phyloP scores from a whole-genome alignment of 2,888 invertebrate genomes.

The Ectemnius cavifrons region DNA sequence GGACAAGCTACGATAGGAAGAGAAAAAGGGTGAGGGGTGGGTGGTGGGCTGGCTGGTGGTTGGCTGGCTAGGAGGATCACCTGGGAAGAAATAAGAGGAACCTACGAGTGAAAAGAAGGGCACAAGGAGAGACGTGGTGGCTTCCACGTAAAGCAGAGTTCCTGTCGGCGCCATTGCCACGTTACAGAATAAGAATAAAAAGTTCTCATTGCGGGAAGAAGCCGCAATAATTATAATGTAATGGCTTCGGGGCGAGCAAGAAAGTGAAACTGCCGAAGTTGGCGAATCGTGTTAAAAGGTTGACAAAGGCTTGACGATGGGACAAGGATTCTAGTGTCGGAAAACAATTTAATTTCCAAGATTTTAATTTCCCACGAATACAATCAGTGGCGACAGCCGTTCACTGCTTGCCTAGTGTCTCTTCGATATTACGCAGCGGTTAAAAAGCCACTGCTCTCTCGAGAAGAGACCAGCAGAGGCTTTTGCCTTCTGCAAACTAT shows the following conservation, averaged over 20 bases:
- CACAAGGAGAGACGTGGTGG: conserved; percentile 1
- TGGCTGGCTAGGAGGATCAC: conserved; percentile 10
- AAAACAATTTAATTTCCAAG: conserved; percentile 32
- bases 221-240: conserved; percentile 41
- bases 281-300: conserved; percentile 10
- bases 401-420: background rate
- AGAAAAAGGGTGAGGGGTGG: conserved; percentile 6
- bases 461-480: too few relatives aligned
- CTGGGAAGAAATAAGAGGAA: conserved; percentile 30
- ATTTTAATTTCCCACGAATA: conserved; percentile 39
- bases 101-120: background rate
- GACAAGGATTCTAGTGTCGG: background rate
- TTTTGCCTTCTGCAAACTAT: too few relatives aligned
- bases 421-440: background rate
- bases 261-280: conserved; percentile 6
- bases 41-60: background rate
- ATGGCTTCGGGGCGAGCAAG: conserved; percentile 13
- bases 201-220: conserved; percentile 4
- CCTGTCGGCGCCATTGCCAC: conserved; percentile 17
- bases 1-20: conserved; percentile 31
- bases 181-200: conserved; percentile 37
- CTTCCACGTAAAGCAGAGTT: conserved; percentile 2
- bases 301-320: background rate
- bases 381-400: background rate
- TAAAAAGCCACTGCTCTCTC: too few relatives aligned